These are phyloP conservation scores for Trachelus tabidus DNA, from an alignment of 2,888 invertebrate species.

Conservation along the genomic window DNA sequence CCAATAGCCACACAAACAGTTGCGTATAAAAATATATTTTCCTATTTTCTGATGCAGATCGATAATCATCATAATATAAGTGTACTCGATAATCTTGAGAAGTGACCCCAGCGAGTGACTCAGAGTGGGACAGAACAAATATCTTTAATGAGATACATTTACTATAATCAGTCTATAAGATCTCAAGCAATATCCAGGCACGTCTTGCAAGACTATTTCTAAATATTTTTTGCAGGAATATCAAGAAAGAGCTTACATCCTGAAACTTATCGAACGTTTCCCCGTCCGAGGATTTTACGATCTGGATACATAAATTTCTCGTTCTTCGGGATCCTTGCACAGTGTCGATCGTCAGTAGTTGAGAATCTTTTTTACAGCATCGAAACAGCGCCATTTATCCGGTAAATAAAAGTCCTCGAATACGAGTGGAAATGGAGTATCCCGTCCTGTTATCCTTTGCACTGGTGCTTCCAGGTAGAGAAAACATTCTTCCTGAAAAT, in stretches of 20 bases:
- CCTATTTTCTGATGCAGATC: neutral
- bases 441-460: slow-evolving; percentile 91
- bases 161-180: neutral
- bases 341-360: slow-evolving; percentile 71
- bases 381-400: slow-evolving; percentile 90
- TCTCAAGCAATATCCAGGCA: neutral
- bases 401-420: slow-evolving; percentile 98
- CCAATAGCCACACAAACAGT: neutral
- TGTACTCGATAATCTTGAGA: neutral
- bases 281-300: neutral
- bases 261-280: neutral
- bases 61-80: too few species aligned
- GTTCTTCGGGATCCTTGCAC: neutral
- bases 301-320: neutral
- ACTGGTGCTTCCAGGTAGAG: slow-evolving; percentile 94
- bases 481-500: slow-evolving; percentile 88
- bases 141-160: neutral
- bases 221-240: neutral
- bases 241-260: neutral
- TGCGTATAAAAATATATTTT: neutral
- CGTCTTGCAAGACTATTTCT: neutral
- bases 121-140: neutral
- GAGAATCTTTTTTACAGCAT: slow-evolving; percentile 81
- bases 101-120: neutral
- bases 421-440: slow-evolving; percentile 97